Base-by-base conservation (phyloP, 1,140 invertebrate genomes). In the Cydia amplana region DNA sequence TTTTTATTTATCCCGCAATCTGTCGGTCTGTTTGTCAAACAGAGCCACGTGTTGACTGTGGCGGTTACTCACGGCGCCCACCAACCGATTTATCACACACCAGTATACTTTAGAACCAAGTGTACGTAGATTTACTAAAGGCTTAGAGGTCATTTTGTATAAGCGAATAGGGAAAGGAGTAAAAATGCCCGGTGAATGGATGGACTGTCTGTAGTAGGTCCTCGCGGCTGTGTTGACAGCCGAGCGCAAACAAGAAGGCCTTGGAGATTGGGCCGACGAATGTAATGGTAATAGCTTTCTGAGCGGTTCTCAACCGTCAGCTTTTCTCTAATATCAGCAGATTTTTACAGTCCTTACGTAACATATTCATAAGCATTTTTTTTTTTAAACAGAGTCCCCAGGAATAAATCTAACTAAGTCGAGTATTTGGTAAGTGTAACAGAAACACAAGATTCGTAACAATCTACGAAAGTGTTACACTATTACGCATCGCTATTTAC, bases 1-100 rank as follows among this genome's bases (percentile, higher is more conserved):
- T 85, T 87, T 85, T 78, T 89, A 80, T 89, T 89, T 88, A 82
- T 84, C 12, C 83, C 85, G 86, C 87, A 88, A 89, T 89, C 86
- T 80, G 75, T 64, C 49, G 64, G 74, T 25, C 16, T 81, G 80
- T 80, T 79, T 80, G 78, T 74, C 73, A 84, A 85, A 85, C 78
- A 87, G 64, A n/a, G 40, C 78, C 84, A 83, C 83, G 82, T 81
- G 84, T 78, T 76, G 63, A n/a, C 77, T 70, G 65, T 70, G 10
- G 9, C 20, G 16, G 7, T 12, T n/a, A 67, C 28, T 36, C 28
- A 4, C 64, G 14, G 1, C n/a, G 36, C 32, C 20, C 2, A 43
- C 65, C 32, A 2, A 5, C 36, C 28, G 28, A 14, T 3, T 7
- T 23, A 18, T 10, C 20, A 10, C 20, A 10, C 20, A 60, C 55